Base-by-base conservation (phyloP, 2,797 vertebrate species). In the Poeciliopsis gracilis region DNA sequence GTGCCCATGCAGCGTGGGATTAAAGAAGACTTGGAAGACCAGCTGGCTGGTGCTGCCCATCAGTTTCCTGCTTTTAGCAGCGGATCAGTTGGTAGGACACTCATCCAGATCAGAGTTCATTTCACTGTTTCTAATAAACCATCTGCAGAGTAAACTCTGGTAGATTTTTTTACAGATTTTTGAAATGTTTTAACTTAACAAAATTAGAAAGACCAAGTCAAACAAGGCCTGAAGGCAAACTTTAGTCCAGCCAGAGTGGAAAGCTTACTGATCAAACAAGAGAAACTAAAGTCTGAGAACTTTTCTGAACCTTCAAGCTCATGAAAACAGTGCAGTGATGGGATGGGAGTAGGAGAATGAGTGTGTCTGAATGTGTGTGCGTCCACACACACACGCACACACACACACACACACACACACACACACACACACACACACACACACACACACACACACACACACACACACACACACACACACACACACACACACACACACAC, bases 281-380 rank as follows among this genome's bases (percentile, higher is more conserved):
- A 76, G 78, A 85, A 76, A 74, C 70, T 76, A 5, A n/a, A 28
- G 49, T 41, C 18, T 41, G 2, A 38, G 46, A 0, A 25, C 28
- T 12, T 67, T 76, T 51, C 63, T 67, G 63, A 20, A 41, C 36
- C 61, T 67, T 76, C 57, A 38, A 8, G 38, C 72, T 69, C 80
- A 77, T 57, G 80, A 46, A 73, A 73, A 82, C 74, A 76, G 53
- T n/a, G 67, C 67, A 78, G 46, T 81, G 72, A 67, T 76, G 15
- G 25, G 63, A 43, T 4, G 49, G 7, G 3, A 5, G 3, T 67
- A 57, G 71, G 2, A 67, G 76, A 67, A n/a, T 5, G 13, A 41
- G 72, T 46, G 73, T 45, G 25, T 46, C 2, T 70, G 41, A 6
- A 38, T 45, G 74, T 20, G 28, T 46, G 51, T 46, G 43, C 67